Evolutionary conservation across 2,888 invertebrate genomes (phyloP).

Genomic region (Scaptomyza polygonia): DNA sequence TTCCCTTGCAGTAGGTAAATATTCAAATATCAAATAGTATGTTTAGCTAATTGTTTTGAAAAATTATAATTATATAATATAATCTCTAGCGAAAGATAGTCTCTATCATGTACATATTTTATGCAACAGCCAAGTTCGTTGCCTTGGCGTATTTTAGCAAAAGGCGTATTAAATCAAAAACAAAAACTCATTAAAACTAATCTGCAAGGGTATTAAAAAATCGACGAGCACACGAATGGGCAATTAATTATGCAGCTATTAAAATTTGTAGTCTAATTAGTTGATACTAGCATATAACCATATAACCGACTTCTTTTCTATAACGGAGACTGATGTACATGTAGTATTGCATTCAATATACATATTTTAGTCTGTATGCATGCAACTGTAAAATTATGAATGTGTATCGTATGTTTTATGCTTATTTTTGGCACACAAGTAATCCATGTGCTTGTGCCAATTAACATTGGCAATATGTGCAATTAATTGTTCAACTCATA

Average conservation of each 20-base stretch:
- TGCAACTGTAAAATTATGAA: conserved; percentile 31
- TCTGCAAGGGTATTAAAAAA: conserved; percentile 27
- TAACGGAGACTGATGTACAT: conserved; percentile 70
- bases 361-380: conserved; percentile 16
- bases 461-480: conserved; percentile 58
- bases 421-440: conserved; percentile 46
- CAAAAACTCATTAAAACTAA: neutral
- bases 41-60: neutral
- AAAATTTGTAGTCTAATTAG: conserved; percentile 38
- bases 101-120: conserved; percentile 1
- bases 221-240: conserved; percentile 15
- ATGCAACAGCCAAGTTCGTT: neutral
- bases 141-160: neutral
- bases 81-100: neutral
- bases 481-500: conserved; percentile 55
- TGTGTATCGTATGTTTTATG: conserved; percentile 38
- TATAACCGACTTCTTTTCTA: conserved; percentile 43
- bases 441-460: conserved; percentile 47
- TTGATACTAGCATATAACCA: conserved; percentile 29
- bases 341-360: conserved; percentile 44
- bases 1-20: conserved; percentile 10
- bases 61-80: neutral
- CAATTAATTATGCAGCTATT: conserved; percentile 37
- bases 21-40: neutral
- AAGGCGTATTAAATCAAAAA: neutral